Conservation (phyloP, 2,113 vertebrate genomes). For the Lophura nycthemera region DNA sequence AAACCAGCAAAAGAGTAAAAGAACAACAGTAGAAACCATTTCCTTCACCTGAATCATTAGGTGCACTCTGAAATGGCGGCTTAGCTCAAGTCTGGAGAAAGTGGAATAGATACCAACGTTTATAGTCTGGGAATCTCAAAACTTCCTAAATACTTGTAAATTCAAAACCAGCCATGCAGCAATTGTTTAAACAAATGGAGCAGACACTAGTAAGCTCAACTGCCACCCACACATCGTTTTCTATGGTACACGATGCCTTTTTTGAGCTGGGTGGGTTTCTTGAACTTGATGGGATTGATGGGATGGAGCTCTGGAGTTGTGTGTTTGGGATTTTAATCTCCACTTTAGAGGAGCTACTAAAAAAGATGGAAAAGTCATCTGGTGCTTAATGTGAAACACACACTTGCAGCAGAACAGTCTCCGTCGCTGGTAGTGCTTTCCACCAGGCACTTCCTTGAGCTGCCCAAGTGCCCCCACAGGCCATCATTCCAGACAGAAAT, state of each 20-base stretch:
- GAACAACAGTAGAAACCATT: conserved; percentile 4
- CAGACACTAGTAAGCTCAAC: neutral
- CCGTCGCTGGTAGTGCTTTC: neutral
- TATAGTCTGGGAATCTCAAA: conserved; percentile 32
- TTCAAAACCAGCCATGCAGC: conserved; percentile 8
- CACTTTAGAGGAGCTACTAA: neutral
- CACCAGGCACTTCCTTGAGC: neutral
- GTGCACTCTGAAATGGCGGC: neutral
- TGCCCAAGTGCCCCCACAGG: neutral
- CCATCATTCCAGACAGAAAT: neutral
- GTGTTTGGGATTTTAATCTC: neutral
- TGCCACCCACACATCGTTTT: neutral
- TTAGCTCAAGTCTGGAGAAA: neutral
- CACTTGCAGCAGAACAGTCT: neutral
- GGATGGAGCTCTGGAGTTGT: neutral
- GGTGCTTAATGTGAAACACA: conserved; percentile 32
- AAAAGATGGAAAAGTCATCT: conserved; percentile 10
- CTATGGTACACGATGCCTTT: neutral
- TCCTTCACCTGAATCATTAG: neutral
- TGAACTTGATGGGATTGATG: neutral
- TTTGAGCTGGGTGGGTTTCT: neutral
- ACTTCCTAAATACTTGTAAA: conserved; percentile 56
- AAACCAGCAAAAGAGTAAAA: neutral
- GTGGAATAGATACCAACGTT: conserved; percentile 5
- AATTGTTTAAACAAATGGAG: conserved; percentile 44